Conservation (phyloP, 2,113 vertebrate species). For the Sinocyclocheilus anshuiensis region DNA sequence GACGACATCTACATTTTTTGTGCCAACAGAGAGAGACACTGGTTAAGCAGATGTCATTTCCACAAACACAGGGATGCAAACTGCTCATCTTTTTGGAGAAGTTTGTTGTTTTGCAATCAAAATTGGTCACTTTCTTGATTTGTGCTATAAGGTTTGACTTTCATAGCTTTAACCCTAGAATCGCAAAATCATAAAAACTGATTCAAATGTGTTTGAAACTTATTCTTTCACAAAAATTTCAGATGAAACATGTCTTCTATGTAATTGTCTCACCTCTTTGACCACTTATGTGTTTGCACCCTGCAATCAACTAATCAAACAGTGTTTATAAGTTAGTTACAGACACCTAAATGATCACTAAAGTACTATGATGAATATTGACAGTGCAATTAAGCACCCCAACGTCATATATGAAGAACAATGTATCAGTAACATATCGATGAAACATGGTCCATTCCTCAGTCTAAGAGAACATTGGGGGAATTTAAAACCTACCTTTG, state of each 20-base stretch:
- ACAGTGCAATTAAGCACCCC: not conserved
- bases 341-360: not conserved
- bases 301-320: not conserved
- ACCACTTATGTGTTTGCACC: not conserved
- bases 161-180: not conserved
- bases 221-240: not conserved
- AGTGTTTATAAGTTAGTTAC: not conserved
- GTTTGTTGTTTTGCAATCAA: not conserved
- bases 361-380: not conserved
- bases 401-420: not conserved
- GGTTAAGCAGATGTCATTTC: not conserved
- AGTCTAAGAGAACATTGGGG: too few relatives aligned
- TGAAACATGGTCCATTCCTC: too few relatives aligned
- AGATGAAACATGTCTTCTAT: not conserved
- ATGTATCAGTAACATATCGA: too few relatives aligned
- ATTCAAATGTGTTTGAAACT: not conserved
- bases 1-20: not conserved
- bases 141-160: not conserved
- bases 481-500: not conserved
- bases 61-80: not conserved
- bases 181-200: not conserved
- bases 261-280: not conserved
- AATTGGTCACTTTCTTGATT: not conserved
- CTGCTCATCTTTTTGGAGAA: not conserved
- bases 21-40: not conserved